Percentiles rank a stretch among this genome's conserved stretches.
Conservation (phyloP, 1,140 invertebrate species). For the Drosophila varians region DNA sequence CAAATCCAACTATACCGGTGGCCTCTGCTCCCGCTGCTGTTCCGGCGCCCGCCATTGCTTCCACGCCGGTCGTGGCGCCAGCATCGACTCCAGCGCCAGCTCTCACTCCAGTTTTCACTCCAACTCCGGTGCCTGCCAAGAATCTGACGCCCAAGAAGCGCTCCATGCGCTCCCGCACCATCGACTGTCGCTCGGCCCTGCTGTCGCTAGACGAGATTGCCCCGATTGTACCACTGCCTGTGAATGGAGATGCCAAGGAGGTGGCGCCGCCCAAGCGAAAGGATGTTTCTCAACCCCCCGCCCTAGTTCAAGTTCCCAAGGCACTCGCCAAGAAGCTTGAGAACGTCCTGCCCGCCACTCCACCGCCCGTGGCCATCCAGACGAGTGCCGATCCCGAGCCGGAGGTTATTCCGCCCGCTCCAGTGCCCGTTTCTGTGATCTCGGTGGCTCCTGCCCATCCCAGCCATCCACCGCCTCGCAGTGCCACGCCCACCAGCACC, state of each 20-base stretch:
- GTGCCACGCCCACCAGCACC: constrained; percentile 44
- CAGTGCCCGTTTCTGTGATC: constrained; percentile 58
- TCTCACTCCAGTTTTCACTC: neutral
- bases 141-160: constrained; percentile 65
- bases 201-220: constrained; percentile 12
- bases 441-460: constrained; percentile 47
- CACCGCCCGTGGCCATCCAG: neutral
- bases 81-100: neutral
- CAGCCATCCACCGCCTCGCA: constrained; percentile 9
- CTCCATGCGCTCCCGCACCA: constrained; percentile 68
- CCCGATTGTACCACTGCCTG: neutral
- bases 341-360: neutral
- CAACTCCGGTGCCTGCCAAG: constrained; percentile 13
- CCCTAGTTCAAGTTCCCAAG: neutral
- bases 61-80: neutral
- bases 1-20: neutral
- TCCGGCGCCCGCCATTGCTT: too few relatives aligned
- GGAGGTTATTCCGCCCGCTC: neutral
- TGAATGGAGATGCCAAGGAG: constrained; percentile 18
- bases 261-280: neutral
- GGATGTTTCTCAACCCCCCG: neutral
- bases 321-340: neutral
- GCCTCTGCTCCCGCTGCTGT: too few relatives aligned
- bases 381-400: neutral
- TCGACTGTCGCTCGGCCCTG: constrained; percentile 62